A percentile compares a stretch with the other conserved stretches of the same genome.
phyloP scores from a whole-genome alignment of 2,797 vertebrate genomes.

The Rhyacichthys aspro region DNA sequence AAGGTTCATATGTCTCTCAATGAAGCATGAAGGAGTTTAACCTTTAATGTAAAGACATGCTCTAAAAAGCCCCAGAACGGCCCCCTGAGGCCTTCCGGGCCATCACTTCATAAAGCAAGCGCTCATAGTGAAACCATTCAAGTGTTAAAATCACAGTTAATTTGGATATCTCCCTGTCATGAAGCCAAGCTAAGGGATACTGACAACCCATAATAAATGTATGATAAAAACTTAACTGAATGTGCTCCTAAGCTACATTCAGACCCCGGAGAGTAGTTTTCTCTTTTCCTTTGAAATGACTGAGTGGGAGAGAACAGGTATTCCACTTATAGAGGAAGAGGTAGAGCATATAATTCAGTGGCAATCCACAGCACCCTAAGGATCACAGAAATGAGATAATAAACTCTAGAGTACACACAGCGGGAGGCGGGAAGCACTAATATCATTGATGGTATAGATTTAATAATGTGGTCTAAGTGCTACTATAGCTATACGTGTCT shows the following conservation, averaged over 20 bases:
- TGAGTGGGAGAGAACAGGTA: conserved; percentile 24
- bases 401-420: conserved; percentile 52
- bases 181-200: conserved; percentile 21
- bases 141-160: conserved; percentile 21
- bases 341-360: conserved; percentile 47
- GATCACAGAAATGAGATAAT: conserved; percentile 58
- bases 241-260: conserved; percentile 24
- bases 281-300: conserved; percentile 19
- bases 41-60: not conserved
- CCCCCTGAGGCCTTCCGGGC: conserved; percentile 4
- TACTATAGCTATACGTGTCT: conserved; percentile 11
- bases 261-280: conserved; percentile 17
- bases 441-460: conserved; percentile 37
- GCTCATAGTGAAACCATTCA: conserved; percentile 8
- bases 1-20: conserved; percentile 4
- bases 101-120: conserved; percentile 10
- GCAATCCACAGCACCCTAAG: conserved; percentile 56
- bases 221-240: conserved; percentile 33
- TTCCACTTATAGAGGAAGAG: conserved; percentile 50
- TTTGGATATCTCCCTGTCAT: conserved; percentile 20
- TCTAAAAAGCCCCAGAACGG: conserved; percentile 7
- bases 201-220: conserved; percentile 31
- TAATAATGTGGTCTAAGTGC: conserved; percentile 18
- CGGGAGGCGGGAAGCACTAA: conserved; percentile 33
- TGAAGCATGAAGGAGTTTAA: conserved; percentile 2